Conservation (phyloP, 2,797 vertebrate genomes). For the Anguilla marmorata region DNA sequence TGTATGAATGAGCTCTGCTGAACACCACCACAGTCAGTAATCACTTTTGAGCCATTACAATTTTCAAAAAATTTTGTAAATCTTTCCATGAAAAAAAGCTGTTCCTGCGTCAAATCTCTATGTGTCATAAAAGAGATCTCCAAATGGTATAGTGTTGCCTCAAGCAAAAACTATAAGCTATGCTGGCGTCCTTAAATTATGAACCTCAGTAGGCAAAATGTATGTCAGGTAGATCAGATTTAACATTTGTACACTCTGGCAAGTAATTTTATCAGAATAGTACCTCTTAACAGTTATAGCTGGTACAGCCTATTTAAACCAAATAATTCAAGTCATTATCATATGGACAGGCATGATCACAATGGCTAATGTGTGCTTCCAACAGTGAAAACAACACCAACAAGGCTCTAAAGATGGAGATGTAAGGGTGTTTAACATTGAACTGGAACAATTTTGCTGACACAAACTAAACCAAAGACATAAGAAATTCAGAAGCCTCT, state of each 20-base stretch:
- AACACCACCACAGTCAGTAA: not conserved
- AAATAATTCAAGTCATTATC: not conserved
- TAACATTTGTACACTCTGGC: not conserved
- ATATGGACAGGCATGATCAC: not conserved
- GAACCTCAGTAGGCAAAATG: not conserved
- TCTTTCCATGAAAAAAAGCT: not conserved
- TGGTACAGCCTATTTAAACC: not conserved
- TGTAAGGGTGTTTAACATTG: not conserved
- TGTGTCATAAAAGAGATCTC: not conserved
- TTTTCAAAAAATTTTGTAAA: not conserved
- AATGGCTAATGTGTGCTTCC: not conserved
- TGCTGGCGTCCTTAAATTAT: not conserved
- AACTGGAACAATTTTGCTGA: not conserved
- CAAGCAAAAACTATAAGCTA: not conserved
- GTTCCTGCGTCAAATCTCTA: not conserved
- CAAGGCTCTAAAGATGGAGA: not conserved
- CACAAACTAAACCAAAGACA: not conserved
- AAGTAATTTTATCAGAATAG: not conserved
- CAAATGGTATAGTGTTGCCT: not conserved
- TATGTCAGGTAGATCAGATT: not conserved
- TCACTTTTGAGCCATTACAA: not conserved
- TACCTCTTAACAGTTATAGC: not conserved
- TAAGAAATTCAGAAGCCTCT: not conserved
- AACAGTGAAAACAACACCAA: not conserved
- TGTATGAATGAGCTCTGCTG: slow-evolving; percentile 18